Base-by-base conservation (phyloP, 2,888 invertebrate species). In the Chironomus riparius region DNA sequence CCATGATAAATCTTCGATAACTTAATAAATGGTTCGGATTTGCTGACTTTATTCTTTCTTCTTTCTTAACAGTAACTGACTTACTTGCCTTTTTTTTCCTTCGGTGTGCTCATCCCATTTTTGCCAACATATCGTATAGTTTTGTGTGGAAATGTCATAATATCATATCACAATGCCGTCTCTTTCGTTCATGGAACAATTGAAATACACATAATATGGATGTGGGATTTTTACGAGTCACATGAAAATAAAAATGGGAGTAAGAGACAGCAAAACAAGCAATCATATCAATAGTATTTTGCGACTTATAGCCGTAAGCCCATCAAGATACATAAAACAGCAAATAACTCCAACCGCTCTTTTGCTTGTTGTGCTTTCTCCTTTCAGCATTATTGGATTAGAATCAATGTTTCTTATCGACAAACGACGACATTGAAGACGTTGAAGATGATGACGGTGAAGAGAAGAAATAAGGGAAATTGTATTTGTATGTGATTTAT, bases 291-390 rank as follows among this genome's bases (percentile, higher is more conserved):
- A 74, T 74, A 47, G 68, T 13, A 47, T 15, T 62, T 13, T 24
- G 28, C 68, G 62, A 62, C 74, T 74, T 74, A 74, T 62, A 74
- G 74, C 74, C 74, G 15, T 74, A 74, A 74, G 74, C 74, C 62
- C 74, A 47, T 68, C 74, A 74, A 62, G 15, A 65, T 74, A 62
- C 65, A 65, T 74, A 74, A 73, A 61, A 47, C 47, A 24, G 65
- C 24, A 65, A 13, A 56, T 56, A 38, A 38, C 38, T 10, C 10
- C 10, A 56, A 15, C 56, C n/a, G 56, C 72, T 38, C 71, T 71
- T 62, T 72, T 18, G 15, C 13, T 72, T 61, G n/a, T 61, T 13
- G 4, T 50, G 24, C 72, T 38, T 24, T 24, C 21, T 65, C 65
- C 65, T 65, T 68, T 15, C 47, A 62, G 68, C 68, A 74, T 74